Evolutionary conservation across 2,113 vertebrate species (phyloP).

Genomic region (Sclerurus mexicanus): DNA sequence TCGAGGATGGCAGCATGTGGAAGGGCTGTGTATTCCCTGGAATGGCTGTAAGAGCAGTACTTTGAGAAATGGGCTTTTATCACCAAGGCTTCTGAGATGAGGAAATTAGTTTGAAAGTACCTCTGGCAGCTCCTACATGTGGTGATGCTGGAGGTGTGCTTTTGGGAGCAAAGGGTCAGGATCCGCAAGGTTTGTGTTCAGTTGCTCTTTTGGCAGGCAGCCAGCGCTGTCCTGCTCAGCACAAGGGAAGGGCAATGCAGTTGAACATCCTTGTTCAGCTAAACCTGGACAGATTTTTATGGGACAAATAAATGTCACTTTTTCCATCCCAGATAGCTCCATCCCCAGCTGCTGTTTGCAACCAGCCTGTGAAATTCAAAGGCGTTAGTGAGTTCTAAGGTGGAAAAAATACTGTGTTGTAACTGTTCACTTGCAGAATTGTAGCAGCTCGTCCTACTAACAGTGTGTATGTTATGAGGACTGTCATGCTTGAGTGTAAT

Average conservation of each 20-base stretch:
- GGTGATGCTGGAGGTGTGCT: background rate
- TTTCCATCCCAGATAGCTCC: background rate
- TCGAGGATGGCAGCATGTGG: background rate
- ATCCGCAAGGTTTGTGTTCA: background rate
- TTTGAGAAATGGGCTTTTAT: background rate
- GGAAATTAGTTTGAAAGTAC: background rate
- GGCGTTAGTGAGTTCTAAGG: background rate
- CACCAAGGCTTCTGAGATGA: background rate
- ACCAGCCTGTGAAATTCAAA: background rate
- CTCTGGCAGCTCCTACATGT: background rate
- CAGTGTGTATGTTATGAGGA: background rate
- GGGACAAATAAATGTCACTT: background rate
- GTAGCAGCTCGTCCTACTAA: background rate
- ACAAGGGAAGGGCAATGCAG: background rate
- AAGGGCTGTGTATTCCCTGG: background rate
- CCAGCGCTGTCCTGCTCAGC: background rate
- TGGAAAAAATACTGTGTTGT: background rate
- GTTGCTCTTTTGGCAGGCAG: background rate
- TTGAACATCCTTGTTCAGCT: background rate
- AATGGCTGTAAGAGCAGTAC: background rate
- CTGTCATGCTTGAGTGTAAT: constrained; percentile 10
- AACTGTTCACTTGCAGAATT: background rate
- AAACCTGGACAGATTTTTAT: background rate
- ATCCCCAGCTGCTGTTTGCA: background rate
- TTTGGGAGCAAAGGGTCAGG: background rate